Evolutionary conservation across 2,113 vertebrate species (phyloP), one percentile per base, ranked within the genome.

Genomic region (Trogon surrucura): DNA sequence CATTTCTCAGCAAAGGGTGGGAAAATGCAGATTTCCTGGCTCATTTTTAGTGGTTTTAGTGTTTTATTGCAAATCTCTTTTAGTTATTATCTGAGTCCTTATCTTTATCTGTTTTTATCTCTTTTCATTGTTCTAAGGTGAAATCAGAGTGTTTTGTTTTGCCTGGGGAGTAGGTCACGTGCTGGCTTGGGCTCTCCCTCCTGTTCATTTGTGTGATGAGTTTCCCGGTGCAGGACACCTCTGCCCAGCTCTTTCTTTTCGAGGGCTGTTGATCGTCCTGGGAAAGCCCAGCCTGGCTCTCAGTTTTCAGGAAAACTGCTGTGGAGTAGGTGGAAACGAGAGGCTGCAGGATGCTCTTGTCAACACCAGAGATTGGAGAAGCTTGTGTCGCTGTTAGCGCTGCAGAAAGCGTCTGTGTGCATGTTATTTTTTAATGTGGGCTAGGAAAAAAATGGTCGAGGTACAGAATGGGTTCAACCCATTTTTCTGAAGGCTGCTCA

Each of bases 81-180:
- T 41, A 21, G 30, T 11, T 64, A 11, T 80, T 61, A 30, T 84
- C 66, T 61, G 2, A 18, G 12, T 26, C 1, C 0, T 15, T 60
- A 19, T 16, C 27, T 57, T 80, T 78, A 54, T 36, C 81, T 38
- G 57, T 2, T 47, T 64, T 79, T 64, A 47, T 56, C 87, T 80
- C 5, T n/a, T 56, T 61, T 27, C 27, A 11, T 60, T 83, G 79
- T 82, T 47, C 29, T 51, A 11, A 13, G 58, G 25, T 67, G 36
- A 79, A 78, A 21, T 6, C 30, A 3, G 38, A 13, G n/a, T 7
- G 29, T 3, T 36, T 45, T 82, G 56, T 17, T 71, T 41, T 27
- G 26, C 41, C 41, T 41, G 41, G 3, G 61, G 58, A 53, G 38
- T 10, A 22, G 45, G 27, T 56, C 3, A 0, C 3, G 2, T 23